A percentile compares a stretch with the other conserved stretches of the same genome.
phyloP scores from a whole-genome alignment of 2,113 vertebrate genomes.

The Amphiprion ocellaris region DNA sequence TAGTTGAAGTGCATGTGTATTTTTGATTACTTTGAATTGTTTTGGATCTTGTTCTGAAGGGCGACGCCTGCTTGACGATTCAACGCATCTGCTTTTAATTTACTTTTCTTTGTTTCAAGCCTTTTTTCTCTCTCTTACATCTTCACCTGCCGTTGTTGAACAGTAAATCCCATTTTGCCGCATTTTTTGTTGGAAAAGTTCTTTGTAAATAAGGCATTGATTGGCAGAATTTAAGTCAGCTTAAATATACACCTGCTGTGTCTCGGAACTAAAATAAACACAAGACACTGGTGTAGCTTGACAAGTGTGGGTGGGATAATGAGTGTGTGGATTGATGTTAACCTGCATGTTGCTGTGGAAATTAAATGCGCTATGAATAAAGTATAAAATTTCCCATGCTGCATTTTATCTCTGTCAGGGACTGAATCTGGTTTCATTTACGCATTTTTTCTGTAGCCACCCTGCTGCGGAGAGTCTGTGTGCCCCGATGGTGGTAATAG shows the following conservation, averaged over 20 bases:
- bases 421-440: conserved; percentile 21
- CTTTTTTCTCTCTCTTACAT: not conserved
- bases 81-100: not conserved
- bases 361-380: conserved; percentile 11
- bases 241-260: not conserved
- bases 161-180: not conserved
- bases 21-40: not conserved
- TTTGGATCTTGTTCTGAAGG: not conserved
- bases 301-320: conserved; percentile 36
- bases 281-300: not conserved
- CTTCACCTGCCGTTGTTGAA: not conserved
- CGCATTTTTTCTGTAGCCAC: not conserved
- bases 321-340: conserved; percentile 12
- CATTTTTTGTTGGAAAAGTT: not conserved
- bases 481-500: conserved; percentile 12
- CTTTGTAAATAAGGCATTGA: not conserved
- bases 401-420: conserved; percentile 13
- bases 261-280: not conserved
- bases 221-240: not conserved
- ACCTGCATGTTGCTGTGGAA: conserved; percentile 13
- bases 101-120: not conserved
- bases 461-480: conserved; percentile 39
- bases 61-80: not conserved
- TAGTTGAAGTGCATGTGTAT: no score
- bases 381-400: conserved; percentile 5